Base-by-base conservation (phyloP, 2,888 invertebrate genomes). In the Magallana nippona region DNA sequence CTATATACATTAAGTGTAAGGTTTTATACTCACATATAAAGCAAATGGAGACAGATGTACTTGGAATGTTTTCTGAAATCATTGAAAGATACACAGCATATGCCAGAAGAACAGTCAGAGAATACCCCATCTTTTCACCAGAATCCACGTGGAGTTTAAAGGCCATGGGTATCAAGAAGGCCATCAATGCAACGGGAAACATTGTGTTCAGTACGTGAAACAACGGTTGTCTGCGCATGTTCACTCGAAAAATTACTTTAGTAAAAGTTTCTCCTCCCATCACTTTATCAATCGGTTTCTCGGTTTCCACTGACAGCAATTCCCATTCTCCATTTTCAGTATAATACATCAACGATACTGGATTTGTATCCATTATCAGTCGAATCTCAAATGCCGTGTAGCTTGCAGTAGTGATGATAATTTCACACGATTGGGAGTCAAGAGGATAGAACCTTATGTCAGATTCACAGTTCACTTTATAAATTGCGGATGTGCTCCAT, bases 271-370 rank as follows among this genome's bases (percentile, higher is more conserved):
- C 78, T 11, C 58, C 82, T 57, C 63, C 81, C 82, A 60, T 78
- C 2, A 27, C 81, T 71, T 57, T 84, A n/a, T 63, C 81, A 22
- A 19, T 55, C 10, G 81, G 55, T 79, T 55, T 56, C 1, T 19
- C 32, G 10, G 78, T 71, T n/a, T 55, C 11, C 19, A 78, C 77
- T 10, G 79, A 55, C 17, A 86, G n/a, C 15, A 86, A 55, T 27
- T 87, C 88, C 89, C 89, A 89, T 77, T 89, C 89, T 32, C 89
- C 89, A 81, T 87, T 85, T 78, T 85, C 86, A 82, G 62, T 79
- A 78, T 84, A 84, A 56, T 57, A 78, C 2, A 19, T 58, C 17
- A 63, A 32, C n/a, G 78, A 62, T 10, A 84, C 79, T 11, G 84
- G 56, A n/a, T 8, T n/a, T n/a, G 10, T 15, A 15, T 55, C 63